These are phyloP conservation scores for Chaetophractus vellerosus DNA, from an alignment of 2,797 vertebrate species.

Conservation along the genomic window DNA sequence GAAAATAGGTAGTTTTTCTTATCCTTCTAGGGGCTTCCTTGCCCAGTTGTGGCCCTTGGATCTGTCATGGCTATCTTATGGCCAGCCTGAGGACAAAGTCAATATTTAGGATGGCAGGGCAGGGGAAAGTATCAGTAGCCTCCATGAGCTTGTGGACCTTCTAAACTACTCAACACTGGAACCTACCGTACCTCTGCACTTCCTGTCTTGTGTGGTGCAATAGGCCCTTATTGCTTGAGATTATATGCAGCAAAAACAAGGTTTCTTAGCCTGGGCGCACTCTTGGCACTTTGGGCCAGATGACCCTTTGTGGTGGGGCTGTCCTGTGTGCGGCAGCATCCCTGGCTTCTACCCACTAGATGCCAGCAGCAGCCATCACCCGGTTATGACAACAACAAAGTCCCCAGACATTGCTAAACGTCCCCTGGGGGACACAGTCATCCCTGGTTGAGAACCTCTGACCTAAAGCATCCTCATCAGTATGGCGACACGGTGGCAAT, in stretches of 20 bases:
- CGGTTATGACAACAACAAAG: not conserved
- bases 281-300: not conserved
- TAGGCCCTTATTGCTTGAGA: not conserved
- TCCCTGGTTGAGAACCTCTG: not conserved
- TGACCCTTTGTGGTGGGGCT: not conserved
- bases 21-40: not conserved
- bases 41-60: not conserved
- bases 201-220: not conserved
- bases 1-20: not conserved
- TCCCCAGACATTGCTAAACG: not conserved
- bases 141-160: not conserved
- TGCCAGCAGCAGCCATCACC: not conserved
- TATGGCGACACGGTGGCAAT: accelerated
- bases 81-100: not conserved
- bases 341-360: too few relatives aligned
- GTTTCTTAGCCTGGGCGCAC: not conserved
- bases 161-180: not conserved
- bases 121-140: not conserved
- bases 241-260: not conserved
- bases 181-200: not conserved
- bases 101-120: not conserved
- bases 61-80: too few relatives aligned
- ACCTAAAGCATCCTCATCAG: not conserved
- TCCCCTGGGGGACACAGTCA: not conserved
- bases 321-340: too few relatives aligned